phyloP scores from a whole-genome alignment of 1,140 invertebrate genomes.

The Ctenoplectra terminalis region DNA sequence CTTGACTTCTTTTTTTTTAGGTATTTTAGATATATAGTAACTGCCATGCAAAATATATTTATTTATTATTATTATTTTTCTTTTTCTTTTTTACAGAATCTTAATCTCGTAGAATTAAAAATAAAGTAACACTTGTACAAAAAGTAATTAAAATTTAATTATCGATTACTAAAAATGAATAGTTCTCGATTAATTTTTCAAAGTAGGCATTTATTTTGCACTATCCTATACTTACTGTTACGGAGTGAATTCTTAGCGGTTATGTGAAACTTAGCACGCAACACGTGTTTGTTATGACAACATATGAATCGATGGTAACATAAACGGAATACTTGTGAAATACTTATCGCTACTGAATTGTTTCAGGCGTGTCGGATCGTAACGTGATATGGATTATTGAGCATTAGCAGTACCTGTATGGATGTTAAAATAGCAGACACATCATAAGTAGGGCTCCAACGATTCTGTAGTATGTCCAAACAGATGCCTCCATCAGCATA shows the following conservation, averaged over 20 bases:
- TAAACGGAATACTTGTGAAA: background rate
- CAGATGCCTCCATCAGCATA: conserved; percentile 99
- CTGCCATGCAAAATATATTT: conserved; percentile 51
- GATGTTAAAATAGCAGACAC: conserved; percentile 99
- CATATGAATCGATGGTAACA: background rate
- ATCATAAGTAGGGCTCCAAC: conserved; percentile 99
- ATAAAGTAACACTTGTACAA: background rate
- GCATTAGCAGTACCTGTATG: conserved; percentile 86
- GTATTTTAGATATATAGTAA: conserved; percentile 36
- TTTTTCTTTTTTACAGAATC: background rate
- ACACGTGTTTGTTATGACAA: conserved; percentile 3
- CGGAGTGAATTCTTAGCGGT: too few relatives aligned
- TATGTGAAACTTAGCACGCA: background rate
- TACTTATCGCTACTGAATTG: background rate
- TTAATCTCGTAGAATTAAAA: background rate
- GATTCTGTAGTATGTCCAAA: conserved; percentile 99
- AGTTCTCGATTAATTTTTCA: background rate
- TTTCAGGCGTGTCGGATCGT: background rate
- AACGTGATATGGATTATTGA: background rate
- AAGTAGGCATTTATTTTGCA: background rate
- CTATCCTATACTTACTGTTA: conserved; percentile 9
- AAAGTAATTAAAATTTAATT: background rate
- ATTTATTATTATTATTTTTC: too few relatives aligned
- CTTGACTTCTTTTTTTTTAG: background rate
- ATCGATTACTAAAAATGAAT: too few relatives aligned